These are phyloP conservation scores for Aphelenchoides fujianensis DNA, from an alignment of 1,140 invertebrate genomes.

Conservation along the genomic window DNA sequence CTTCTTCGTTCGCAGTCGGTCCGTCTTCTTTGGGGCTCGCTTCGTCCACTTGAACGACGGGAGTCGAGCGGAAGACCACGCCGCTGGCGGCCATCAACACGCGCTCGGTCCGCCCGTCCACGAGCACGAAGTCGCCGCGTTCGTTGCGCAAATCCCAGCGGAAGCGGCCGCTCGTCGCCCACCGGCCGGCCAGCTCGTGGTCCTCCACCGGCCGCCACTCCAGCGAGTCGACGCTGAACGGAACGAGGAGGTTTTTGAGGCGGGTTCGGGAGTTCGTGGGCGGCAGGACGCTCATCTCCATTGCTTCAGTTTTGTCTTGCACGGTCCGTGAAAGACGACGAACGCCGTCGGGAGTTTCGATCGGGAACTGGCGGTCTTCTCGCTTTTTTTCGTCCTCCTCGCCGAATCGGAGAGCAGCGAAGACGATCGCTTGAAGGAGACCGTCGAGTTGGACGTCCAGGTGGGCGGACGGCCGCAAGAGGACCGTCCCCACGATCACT, in stretches of 20 bases:
- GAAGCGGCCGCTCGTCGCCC: neutral
- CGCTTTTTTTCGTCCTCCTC: too few species aligned
- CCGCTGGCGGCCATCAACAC: neutral
- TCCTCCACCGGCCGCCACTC: neutral
- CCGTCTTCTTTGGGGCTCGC: too few species aligned
- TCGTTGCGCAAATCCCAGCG: neutral
- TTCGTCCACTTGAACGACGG: too few species aligned
- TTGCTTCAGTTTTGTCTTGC: too few species aligned
- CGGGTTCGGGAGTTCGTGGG: too few species aligned
- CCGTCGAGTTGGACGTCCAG: constrained; percentile 14
- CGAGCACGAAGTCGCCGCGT: constrained; percentile 4
- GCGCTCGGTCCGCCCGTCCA: neutral
- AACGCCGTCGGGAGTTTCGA: too few species aligned
- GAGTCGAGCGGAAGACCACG: neutral
- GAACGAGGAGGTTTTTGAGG: constrained; percentile 10
- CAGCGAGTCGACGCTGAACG: neutral
- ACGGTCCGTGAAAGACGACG: too few species aligned
- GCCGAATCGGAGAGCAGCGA: too few species aligned
- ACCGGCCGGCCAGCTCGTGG: neutral
- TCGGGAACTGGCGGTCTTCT: neutral
- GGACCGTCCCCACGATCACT: neutral
- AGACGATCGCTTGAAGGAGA: constrained; percentile 8
- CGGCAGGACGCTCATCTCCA: too few species aligned
- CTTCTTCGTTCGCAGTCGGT: too few species aligned
- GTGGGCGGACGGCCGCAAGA: neutral